These are phyloP conservation scores for Caenorhabditis sinica DNA, from an alignment of 2,888 invertebrate genomes.

Conservation along the genomic window DNA sequence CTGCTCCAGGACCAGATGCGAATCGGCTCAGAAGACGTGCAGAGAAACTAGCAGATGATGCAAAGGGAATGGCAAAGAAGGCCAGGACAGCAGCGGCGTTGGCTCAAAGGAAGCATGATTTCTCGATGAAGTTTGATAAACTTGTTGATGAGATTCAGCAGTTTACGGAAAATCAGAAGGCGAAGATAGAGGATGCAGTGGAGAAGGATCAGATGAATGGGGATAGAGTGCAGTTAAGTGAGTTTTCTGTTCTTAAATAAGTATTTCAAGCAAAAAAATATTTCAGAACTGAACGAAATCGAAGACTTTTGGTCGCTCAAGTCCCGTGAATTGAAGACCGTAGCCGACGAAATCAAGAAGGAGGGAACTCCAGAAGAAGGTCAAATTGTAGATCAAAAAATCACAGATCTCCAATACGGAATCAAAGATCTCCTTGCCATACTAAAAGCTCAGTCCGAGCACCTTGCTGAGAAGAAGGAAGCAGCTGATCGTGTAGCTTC, in stretches of 20 bases:
- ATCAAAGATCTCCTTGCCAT: slow-evolving; percentile 55
- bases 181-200: slow-evolving; percentile 66
- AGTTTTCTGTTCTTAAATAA: slow-evolving; percentile 24
- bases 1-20: slow-evolving; percentile 77
- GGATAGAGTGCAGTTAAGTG: slow-evolving; percentile 71
- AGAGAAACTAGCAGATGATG: slow-evolving; percentile 75
- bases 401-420: slow-evolving; percentile 33
- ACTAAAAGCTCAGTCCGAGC: slow-evolving; percentile 85
- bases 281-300: slow-evolving; percentile 71
- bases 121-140: slow-evolving; percentile 58
- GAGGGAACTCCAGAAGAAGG: slow-evolving; percentile 40
- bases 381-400: slow-evolving; percentile 23
- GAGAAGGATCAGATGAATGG: slow-evolving; percentile 67
- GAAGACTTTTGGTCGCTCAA: slow-evolving; percentile 72
- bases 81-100: slow-evolving; percentile 68
- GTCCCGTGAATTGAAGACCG: slow-evolving; percentile 68
- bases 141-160: slow-evolving; percentile 65
- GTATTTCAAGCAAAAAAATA: background rate
- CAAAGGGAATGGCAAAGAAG: slow-evolving; percentile 73
- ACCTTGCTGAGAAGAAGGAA: slow-evolving; percentile 60
- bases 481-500: slow-evolving; percentile 54
- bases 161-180: slow-evolving; percentile 61
- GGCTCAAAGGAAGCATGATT: slow-evolving; percentile 69
- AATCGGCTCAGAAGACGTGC: slow-evolving; percentile 75
- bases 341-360: slow-evolving; percentile 68